Evolutionary conservation across 2,797 vertebrate species (phyloP), one percentile per base, ranked within the genome.

Genomic region (Manis pentadactyla): DNA sequence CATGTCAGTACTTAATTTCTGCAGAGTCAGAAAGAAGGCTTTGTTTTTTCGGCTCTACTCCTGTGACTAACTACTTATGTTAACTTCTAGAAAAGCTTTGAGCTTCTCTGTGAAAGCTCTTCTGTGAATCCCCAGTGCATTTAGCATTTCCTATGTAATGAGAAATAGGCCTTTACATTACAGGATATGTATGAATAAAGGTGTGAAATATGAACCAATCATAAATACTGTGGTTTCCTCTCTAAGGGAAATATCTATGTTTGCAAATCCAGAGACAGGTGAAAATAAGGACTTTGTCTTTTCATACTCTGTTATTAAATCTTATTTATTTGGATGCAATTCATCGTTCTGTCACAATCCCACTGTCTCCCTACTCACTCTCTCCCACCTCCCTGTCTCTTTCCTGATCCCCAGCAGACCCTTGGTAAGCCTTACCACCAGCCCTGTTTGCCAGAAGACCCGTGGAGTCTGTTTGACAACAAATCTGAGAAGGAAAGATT

Each of bases 181-280:
- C 96, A 97, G 96, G 97, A 97, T 97, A 96, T 97, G 37, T 96
- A 93, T 94, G 95, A 92, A 97, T 92, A 97, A 97, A 97, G 94
- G 97, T 97, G 97, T 96, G 97, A 97, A 97, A 97, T 90, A 97
- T 95, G 96, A 97, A 94, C 96, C 95, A 87, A 92, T 96, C 94
- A 94, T 97, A 97, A 98, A 97, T 97, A 97, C 39, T 51, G 55
- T 74, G 73, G 90, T 94, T 97, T 97, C 94, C 96, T 96, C 91
- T 95, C 94, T 89, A 73, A 96, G 97, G 95, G 92, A 97, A 98
- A 92, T 97, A 96, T 93, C 96, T 93, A 11, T 88, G 93, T 95
- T 97, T 97, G 87, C 94, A 97, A 97, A 96, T 87, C 96, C 90
- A 71, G 79, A 69, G 90, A 97, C 88, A 98, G 87, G 97, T 96